Conservation (phyloP, 2,797 vertebrate genomes). For the Alca torda region DNA sequence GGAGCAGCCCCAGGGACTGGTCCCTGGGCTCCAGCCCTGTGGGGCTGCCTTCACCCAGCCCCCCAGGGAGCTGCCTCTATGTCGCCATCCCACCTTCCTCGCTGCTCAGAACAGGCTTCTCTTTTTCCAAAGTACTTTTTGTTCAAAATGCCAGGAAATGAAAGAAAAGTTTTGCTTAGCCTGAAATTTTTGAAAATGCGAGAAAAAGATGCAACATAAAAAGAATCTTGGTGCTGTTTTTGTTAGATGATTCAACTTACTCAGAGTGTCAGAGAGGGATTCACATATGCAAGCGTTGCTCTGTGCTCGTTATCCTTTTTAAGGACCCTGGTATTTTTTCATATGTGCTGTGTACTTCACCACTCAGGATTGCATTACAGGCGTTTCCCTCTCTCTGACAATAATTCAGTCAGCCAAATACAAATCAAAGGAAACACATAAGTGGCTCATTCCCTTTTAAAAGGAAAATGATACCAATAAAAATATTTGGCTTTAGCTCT, state of each 20-base stretch:
- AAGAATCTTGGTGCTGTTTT: not conserved
- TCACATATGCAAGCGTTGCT: not conserved
- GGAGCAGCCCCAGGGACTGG: not conserved
- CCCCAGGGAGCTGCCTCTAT: not conserved
- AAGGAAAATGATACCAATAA: not conserved
- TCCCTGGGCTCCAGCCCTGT: not conserved
- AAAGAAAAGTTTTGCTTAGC: not conserved
- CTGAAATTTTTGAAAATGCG: not conserved
- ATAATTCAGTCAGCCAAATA: constrained; percentile 21
- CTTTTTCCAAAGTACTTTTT: not conserved
- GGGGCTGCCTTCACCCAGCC: not conserved
- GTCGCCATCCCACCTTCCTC: not conserved
- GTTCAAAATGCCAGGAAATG: not conserved
- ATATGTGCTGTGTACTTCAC: not conserved
- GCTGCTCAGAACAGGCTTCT: not conserved
- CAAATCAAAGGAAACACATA: constrained; percentile 27
- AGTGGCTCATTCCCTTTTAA: not conserved
- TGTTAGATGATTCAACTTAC: not conserved
- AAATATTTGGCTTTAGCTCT: constrained; percentile 40
- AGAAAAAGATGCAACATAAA: not conserved
- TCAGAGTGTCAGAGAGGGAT: not conserved
- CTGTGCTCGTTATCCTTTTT: not conserved
- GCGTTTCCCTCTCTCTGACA: not conserved
- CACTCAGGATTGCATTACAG: not conserved
- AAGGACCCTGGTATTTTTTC: not conserved